Evolutionary conservation across 2,113 vertebrate species (phyloP).

Genomic region (Megaleporinus macrocephalus): DNA sequence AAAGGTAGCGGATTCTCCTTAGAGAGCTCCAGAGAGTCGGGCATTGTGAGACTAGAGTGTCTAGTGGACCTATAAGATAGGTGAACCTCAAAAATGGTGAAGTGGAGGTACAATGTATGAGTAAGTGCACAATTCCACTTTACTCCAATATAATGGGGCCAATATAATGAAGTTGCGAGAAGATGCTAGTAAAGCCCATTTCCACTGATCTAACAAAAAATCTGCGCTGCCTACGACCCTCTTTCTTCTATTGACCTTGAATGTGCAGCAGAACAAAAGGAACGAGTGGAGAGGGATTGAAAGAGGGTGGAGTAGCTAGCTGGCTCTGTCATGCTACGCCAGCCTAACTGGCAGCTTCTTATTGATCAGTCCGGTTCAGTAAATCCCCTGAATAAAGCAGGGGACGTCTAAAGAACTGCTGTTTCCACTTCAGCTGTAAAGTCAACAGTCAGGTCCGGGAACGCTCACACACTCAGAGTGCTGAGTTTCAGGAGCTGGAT

Average conservation of each 20-base stretch:
- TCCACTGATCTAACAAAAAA: neutral
- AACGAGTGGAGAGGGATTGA: neutral
- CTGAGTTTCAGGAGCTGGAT: neutral
- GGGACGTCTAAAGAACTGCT: slow-evolving; percentile 26
- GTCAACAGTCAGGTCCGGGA: neutral
- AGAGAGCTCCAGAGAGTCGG: too few relatives aligned
- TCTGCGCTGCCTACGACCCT: neutral
- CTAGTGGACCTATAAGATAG: too few relatives aligned
- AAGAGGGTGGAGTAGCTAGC: neutral
- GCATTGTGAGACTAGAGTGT: too few relatives aligned
- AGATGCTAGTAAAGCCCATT: neutral
- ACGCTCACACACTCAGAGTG: neutral
- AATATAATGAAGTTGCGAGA: too few relatives aligned
- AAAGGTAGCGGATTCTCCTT: too few relatives aligned
- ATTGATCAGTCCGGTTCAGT: slow-evolving; percentile 40
- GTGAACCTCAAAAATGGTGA: neutral
- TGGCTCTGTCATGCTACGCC: slow-evolving; percentile 3
- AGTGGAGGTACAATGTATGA: neutral
- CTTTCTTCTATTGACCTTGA: neutral
- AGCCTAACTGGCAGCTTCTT: slow-evolving; percentile 27
- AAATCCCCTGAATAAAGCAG: slow-evolving; percentile 30
- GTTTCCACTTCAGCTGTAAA: slow-evolving; percentile 61
- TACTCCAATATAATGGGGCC: neutral
- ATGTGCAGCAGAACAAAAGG: neutral
- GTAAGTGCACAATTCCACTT: neutral